Conservation (phyloP, 2,888 invertebrate genomes). For the Sphinx pinastri region DNA sequence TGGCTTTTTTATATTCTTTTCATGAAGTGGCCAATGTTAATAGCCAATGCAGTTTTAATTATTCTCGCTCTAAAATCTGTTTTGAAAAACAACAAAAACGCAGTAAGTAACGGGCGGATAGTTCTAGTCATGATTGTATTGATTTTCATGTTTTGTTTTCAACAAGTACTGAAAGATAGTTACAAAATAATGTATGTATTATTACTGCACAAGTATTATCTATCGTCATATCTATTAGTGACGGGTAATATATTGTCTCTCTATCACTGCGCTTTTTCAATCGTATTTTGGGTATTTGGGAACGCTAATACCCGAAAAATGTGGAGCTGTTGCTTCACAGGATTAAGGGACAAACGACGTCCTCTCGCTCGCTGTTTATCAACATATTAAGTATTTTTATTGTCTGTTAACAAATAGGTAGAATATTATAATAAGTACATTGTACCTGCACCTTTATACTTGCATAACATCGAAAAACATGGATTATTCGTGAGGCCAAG, state of each 20-base stretch:
- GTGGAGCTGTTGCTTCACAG: slow-evolving; percentile 47
- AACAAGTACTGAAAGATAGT: slow-evolving; percentile 62
- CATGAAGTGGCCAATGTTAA: slow-evolving; percentile 68
- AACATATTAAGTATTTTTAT: neutral
- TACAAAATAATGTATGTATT: slow-evolving; percentile 55
- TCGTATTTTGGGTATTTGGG: slow-evolving; percentile 72
- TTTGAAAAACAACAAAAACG: slow-evolving; percentile 51
- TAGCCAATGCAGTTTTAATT: slow-evolving; percentile 59
- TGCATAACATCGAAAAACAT: neutral
- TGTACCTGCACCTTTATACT: neutral
- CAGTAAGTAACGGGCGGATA: slow-evolving; percentile 54
- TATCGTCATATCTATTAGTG: slow-evolving; percentile 36
- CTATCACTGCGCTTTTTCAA: slow-evolving; percentile 67
- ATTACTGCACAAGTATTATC: slow-evolving; percentile 32
- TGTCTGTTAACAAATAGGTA: neutral
- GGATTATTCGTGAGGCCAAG: neutral
- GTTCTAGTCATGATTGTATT: slow-evolving; percentile 61
- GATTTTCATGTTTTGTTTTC: slow-evolving; percentile 67
- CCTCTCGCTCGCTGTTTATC: neutral
- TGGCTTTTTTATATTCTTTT: slow-evolving; percentile 52
- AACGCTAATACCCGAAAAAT: slow-evolving; percentile 64
- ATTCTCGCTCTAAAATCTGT: slow-evolving; percentile 58
- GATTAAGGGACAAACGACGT: neutral
- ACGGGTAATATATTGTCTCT: slow-evolving; percentile 52
- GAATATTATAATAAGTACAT: no score